Evolutionary conservation across 2,797 vertebrate genomes (phyloP), one percentile per base, ranked within the genome.

Genomic region (Amblyopsis hoosieri): DNA sequence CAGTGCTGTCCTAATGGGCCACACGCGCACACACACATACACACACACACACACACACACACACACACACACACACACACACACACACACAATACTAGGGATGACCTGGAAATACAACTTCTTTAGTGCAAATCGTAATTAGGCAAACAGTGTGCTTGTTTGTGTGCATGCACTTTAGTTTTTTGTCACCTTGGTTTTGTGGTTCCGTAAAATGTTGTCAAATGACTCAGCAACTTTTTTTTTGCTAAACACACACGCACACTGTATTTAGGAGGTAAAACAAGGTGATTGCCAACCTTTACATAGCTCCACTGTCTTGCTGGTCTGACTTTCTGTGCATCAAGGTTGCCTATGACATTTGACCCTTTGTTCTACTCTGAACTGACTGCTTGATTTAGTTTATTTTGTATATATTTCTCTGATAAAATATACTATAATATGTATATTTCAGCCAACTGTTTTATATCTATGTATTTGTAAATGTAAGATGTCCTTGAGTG

Each of bases 1-100:
- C 46, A 72, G 64, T 60, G 67, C 79, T 78, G 72, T 85, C 64
- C 57, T 59, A 79, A 74, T 50, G n/a, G 12, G 10, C 10, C 46
- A 13, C 70, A 2, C 45, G 37, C 53, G 50, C 53, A 23, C 51
- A 45, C 59, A 50, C 53, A 45, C 53, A 33, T 42, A 19, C 42
- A 54, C 48, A 23, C 15, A 17, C 54, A 54, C 13, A 3, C 23
- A 3, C 3, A 23, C 31, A 29, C 1, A 6, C 29, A 56, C 17
- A 55, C 10, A 4, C 12, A 57, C 13, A 64, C 17, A 17, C 17
- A 2, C 19, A 19, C 19, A 19, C 31, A 33, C 1, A 6, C 29
- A 58, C 17, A 53, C 10, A 6, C 12, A 57, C 13, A 64, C 19
- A 67, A 29, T 29, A 29, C 23, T 29, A 29, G 23, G 23, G 19